Base-by-base conservation (phyloP, 2,113 vertebrate species). In the Oxyura jamaicensis region DNA sequence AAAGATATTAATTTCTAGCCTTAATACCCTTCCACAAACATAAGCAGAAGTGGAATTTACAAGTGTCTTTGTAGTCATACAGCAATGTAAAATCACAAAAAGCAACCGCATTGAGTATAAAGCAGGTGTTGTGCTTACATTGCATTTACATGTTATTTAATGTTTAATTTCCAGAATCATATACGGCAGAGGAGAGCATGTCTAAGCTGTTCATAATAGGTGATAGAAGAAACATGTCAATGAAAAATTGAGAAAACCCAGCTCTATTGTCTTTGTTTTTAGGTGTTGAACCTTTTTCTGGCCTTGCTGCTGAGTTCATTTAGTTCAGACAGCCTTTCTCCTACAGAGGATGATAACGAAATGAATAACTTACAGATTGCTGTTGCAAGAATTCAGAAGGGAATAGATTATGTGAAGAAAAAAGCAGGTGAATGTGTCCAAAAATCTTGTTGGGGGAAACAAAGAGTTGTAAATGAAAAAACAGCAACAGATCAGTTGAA, bases 201-300 rank as follows among this genome's bases (percentile, higher is more conserved):
- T 18, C 63, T 44, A 11, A 44, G 19, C 55, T 66, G 15, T 52
- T 87, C 11, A 18, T 67, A 71, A 26, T 35, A 22, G 4, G 13
- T 79, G 48, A 48, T 11, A 15, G n/a, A 59, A 91, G 19, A 15
- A 66, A 26, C 22, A 48, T 15, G 11, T 63, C 46, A 58, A 79
- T 78, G 41, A 86, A 81, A 91, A 88, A 48, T 41, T 35, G 8
- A 35, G 36, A 60, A 50, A 78, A 83, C 28, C 68, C 16, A 80
- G 5, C 35, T 87, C 23, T 84, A 4, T 46, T 73, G 17, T 91
- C 14, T 67, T 44, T 33, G 3, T 69, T 82, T 88, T 62, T 56
- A 99, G 99, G 98, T 99, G 63, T 95, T 99, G 97, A 99, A 99
- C 93, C 98, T 99, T 78, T 99, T 99, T 97, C 98, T 99, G 96